Percentiles rank a stretch among this genome's conserved stretches.
Conservation (phyloP, 2,113 vertebrate species). For the Alligator sinensis region DNA sequence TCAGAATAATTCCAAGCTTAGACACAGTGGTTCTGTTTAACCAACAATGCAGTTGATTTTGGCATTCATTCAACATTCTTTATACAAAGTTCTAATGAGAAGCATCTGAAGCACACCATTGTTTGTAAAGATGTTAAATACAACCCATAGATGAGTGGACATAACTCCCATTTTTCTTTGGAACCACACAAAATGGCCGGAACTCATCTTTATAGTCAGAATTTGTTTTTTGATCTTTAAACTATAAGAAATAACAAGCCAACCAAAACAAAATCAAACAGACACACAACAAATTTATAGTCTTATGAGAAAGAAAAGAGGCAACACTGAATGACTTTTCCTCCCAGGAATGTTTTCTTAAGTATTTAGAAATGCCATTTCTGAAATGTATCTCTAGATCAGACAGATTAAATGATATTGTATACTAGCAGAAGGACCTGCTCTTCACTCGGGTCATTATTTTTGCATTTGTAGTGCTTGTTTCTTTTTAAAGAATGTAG, state of each 20-base stretch:
- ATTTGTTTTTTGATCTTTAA: constrained; percentile 54
- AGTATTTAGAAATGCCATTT: constrained; percentile 34
- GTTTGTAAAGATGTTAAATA: constrained; percentile 44
- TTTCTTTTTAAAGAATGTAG: too few relatives aligned
- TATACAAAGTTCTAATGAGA: constrained; percentile 51
- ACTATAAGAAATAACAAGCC: constrained; percentile 11
- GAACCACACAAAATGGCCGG: not conserved
- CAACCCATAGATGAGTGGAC: not conserved
- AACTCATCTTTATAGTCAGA: constrained; percentile 48
- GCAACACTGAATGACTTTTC: constrained; percentile 38
- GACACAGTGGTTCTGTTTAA: not conserved
- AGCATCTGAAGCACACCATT: constrained; percentile 36
- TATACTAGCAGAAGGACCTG: too few relatives aligned
- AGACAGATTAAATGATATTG: not conserved
- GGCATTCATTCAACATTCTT: constrained; percentile 19
- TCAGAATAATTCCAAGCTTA: constrained; percentile 43
- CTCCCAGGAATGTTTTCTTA: constrained; percentile 55
- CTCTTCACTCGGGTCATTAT: too few relatives aligned
- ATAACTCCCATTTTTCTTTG: not conserved
- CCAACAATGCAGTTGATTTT: constrained; percentile 47
- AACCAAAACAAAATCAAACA: constrained; percentile 47
- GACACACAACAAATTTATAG: not conserved
- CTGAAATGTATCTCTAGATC: not conserved
- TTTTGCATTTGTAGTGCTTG: too few relatives aligned
- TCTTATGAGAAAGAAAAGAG: constrained; percentile 27